These are phyloP conservation scores for Lethenteron camtschaticum DNA, from an alignment of 2,113 vertebrate genomes.

Conservation along the genomic window DNA sequence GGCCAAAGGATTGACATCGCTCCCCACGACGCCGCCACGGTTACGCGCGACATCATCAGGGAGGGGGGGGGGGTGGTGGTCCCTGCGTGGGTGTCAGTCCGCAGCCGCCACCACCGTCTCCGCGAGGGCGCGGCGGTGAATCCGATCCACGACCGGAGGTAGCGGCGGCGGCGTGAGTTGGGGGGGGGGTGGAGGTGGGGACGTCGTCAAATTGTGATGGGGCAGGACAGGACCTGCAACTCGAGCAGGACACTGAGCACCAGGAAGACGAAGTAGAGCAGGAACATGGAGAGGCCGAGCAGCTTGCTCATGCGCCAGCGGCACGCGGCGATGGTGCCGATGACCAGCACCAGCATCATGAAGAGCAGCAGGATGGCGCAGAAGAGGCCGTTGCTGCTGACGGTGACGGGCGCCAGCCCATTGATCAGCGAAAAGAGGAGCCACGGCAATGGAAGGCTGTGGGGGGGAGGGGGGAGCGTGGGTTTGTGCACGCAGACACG, in stretches of 20 bases:
- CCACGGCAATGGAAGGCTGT: conserved; percentile 75
- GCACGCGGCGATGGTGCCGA: conserved; percentile 73
- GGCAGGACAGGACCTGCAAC: conserved; percentile 51
- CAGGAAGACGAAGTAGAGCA: conserved; percentile 72
- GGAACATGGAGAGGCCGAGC: conserved; percentile 73
- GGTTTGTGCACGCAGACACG: no score
- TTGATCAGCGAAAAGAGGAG: conserved; percentile 40
- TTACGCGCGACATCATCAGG: no score
- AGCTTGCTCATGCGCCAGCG: conserved; percentile 90
- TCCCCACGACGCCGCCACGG: no score
- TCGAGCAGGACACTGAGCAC: conserved; percentile 73
- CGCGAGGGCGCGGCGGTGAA: no score
- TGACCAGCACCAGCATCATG: conserved; percentile 85
- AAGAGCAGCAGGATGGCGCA: conserved; percentile 87
- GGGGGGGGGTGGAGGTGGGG: no score
- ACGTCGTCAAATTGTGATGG: conserved; percentile 41
- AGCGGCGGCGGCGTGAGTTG: no score
- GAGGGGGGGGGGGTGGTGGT: no score
- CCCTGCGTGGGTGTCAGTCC: no score
- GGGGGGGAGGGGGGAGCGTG: not conserved
- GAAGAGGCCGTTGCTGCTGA: conserved; percentile 89
- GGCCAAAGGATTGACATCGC: no score
- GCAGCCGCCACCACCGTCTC: no score
- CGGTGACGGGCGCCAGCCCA: conserved; percentile 30
- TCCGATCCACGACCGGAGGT: no score